These are phyloP conservation scores for Daptonema setosum DNA, from an alignment of 2,888 invertebrate genomes.

Conservation along the genomic window DNA sequence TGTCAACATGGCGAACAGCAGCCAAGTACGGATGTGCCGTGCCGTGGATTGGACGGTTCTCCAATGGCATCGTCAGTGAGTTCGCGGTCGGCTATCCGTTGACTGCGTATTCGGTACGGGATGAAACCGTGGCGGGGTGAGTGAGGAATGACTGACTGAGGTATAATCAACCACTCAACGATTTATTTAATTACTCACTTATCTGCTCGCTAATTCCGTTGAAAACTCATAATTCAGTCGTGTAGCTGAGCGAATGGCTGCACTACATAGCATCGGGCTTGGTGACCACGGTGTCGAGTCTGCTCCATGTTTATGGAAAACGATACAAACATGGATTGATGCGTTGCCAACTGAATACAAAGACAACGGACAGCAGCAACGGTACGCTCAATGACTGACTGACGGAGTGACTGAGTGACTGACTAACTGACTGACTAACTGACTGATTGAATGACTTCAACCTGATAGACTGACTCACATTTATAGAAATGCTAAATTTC, in stretches of 20 bases:
- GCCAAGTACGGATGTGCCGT: too few relatives aligned
- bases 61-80: slow-evolving; percentile 77
- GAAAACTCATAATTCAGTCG: slow-evolving; percentile 31
- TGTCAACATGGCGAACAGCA: too few relatives aligned
- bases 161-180: neutral
- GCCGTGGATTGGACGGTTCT: slow-evolving; percentile 63
- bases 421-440: too few relatives aligned
- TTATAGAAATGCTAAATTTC: neutral
- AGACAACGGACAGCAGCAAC: neutral
- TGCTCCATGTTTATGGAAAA: too few relatives aligned
- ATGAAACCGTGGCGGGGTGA: slow-evolving; percentile 15
- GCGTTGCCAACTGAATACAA: neutral
- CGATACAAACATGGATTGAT: neutral
- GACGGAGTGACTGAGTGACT: too few relatives aligned
- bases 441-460: too few relatives aligned
- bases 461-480: too few relatives aligned
- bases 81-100: slow-evolving; percentile 44
- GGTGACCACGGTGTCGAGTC: too few relatives aligned
- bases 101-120: slow-evolving; percentile 25
- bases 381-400: neutral
- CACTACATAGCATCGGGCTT: too few relatives aligned
- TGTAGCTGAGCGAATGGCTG: slow-evolving; percentile 53
- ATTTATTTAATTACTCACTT: too few relatives aligned
- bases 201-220: neutral
- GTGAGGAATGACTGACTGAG: neutral